These are phyloP conservation scores for Papilio demoleus DNA, from an alignment of 2,888 invertebrate species.

Conservation along the genomic window DNA sequence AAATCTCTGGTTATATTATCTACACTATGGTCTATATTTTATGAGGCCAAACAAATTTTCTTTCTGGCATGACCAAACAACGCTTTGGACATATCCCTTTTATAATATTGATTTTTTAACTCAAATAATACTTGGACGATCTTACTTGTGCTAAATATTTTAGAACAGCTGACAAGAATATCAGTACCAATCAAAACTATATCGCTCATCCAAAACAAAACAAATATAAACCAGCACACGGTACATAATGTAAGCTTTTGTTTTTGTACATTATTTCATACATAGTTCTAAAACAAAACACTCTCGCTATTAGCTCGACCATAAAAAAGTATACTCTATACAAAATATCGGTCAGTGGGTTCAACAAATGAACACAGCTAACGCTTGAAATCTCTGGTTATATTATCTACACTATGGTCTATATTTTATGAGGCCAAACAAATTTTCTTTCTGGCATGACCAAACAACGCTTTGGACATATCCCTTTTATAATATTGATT, in stretches of 20 bases:
- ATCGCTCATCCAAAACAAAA: neutral
- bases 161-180: no score
- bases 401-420: neutral
- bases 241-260: neutral
- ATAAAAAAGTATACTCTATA: neutral
- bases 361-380: neutral
- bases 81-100: neutral
- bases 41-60: neutral
- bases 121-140: no score
- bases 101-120: no score
- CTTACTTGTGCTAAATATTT: no score
- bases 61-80: neutral
- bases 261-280: neutral
- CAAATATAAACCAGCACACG: neutral
- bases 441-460: neutral
- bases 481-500: no score
- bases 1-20: neutral
- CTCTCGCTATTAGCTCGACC: conserved; percentile 6
- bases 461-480: no score
- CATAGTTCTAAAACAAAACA: conserved; percentile 6
- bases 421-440: neutral
- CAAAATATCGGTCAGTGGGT: conserved; percentile 8
- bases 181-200: neutral
- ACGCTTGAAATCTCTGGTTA: neutral
- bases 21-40: neutral